Evolutionary conservation across 2,888 invertebrate genomes (phyloP).

Genomic region (Arge pagana): DNA sequence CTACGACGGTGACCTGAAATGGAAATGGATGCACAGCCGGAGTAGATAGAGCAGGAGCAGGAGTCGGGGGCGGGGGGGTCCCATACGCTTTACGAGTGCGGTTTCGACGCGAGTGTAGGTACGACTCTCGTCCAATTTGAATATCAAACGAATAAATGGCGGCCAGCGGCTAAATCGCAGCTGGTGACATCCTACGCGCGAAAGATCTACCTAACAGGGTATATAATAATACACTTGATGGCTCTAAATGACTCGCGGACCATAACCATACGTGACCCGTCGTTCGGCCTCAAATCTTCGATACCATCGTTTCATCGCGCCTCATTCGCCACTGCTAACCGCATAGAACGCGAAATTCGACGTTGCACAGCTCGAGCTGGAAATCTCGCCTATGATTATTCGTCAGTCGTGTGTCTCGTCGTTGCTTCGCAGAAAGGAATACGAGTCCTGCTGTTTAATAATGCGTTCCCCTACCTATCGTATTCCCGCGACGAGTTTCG

Average conservation of each 20-base stretch:
- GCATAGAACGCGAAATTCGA: background rate
- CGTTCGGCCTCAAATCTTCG: background rate
- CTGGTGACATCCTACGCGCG: background rate
- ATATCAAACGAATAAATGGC: constrained; percentile 3
- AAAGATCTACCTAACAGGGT: constrained; percentile 1
- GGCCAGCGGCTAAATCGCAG: background rate
- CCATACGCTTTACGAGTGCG: background rate
- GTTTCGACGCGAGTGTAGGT: background rate
- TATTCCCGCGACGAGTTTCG: too few species aligned
- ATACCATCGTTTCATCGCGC: background rate
- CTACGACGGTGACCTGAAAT: background rate
- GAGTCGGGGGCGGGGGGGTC: background rate
- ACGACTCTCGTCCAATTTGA: constrained; percentile 6
- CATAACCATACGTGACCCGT: too few species aligned
- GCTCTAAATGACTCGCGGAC: too few species aligned
- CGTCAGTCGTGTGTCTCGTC: constrained; percentile 1
- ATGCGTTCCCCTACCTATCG: too few species aligned
- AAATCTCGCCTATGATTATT: background rate
- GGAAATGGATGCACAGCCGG: too few species aligned
- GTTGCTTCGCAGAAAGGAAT: too few species aligned
- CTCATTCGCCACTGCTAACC: background rate
- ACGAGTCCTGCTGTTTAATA: too few species aligned
- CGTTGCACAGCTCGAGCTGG: background rate
- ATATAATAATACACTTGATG: background rate
- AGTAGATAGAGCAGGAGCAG: too few species aligned